Evolutionary conservation across 2,113 vertebrate species (phyloP), one percentile per base, ranked within the genome.

Genomic region (Pholis gunnellus): DNA sequence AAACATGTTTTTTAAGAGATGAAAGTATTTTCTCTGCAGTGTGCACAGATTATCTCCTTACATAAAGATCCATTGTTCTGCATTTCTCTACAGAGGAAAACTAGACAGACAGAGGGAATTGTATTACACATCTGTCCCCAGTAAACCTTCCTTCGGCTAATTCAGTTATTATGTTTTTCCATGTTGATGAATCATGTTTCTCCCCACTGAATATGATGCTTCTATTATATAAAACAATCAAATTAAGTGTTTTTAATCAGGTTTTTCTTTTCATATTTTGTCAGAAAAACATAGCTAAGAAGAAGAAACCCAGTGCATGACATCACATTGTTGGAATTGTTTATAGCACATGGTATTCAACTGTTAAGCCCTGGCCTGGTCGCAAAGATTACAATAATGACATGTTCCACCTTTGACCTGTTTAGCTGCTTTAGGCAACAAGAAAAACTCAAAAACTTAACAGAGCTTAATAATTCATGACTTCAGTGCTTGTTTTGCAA

Each of bases 61-160:
- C 17, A 22, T 15, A 42, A 20, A 34, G 6, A 48, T 0, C 6
- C 25, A 66, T 75, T 54, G 6, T 44, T 50, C 7, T 46, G 11
- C 20, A 40, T 75, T 66, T 71, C 52, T 67, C 27, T 29, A 65
- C 36, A n/a, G 50, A 72, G 60, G 27, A 79, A 86, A 75, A 86
- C 64, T 75, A 81, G 73, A 60, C 36, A 52, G 36, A 42, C 36
- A 66, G 44, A 15, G 8, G 18, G 44, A 64, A 76, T 77, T 48
- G 40, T 63, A 82, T 73, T 89, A 44, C 15, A 36, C 66, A 34
- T 75, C 67, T 82, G 65, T 90, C 70, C 48, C 63, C 77, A 72
- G 48, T 36, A 60, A 81, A 81, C 74, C 73, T 69, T 29, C 25
- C 40, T 74, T 63, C 25, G 48, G 17, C 40, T 44, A 20, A 31